A percentile compares a stretch with the other conserved stretches of the same genome.
phyloP scores from a whole-genome alignment of 2,888 invertebrate species.

The Stenodera caucasica region DNA sequence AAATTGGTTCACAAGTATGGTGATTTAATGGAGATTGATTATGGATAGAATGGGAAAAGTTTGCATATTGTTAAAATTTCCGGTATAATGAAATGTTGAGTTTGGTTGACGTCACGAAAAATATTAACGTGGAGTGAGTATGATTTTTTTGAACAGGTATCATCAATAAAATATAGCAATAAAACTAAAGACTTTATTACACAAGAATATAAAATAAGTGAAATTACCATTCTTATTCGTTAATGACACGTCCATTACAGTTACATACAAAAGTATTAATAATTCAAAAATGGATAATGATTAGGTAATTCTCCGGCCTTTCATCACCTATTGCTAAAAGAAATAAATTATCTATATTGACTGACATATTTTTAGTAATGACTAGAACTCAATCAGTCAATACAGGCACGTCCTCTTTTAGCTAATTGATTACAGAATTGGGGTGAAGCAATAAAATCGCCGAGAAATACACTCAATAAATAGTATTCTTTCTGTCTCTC shows the following conservation, averaged over 20 bases:
- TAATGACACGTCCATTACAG: not conserved
- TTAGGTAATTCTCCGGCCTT: slow-evolving; percentile 20
- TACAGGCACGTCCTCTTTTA: slow-evolving; percentile 62
- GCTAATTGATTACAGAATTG: slow-evolving; percentile 78
- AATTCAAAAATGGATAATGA: slow-evolving; percentile 43
- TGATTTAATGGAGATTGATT: not conserved
- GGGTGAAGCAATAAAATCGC: slow-evolving; percentile 81
- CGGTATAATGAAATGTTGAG: no score
- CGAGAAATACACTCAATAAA: slow-evolving; percentile 81
- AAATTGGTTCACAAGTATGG: not conserved
- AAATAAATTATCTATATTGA: slow-evolving; percentile 24
- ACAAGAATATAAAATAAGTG: not conserved
- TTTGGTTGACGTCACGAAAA: no score
- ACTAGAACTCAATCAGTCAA: slow-evolving; percentile 32
- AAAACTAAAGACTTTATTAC: no score
- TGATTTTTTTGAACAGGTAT: no score
- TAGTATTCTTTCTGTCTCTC: slow-evolving; percentile 79
- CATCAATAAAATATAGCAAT: no score
- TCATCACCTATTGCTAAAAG: slow-evolving; percentile 21
- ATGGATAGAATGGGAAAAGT: not conserved
- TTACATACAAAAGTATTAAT: slow-evolving; percentile 33
- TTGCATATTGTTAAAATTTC: not conserved
- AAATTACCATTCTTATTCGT: not conserved
- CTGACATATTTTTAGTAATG: not conserved
- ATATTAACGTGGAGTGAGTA: no score